Evolutionary conservation across 2,888 invertebrate species (phyloP).

Genomic region (Acanthopleura granulata): DNA sequence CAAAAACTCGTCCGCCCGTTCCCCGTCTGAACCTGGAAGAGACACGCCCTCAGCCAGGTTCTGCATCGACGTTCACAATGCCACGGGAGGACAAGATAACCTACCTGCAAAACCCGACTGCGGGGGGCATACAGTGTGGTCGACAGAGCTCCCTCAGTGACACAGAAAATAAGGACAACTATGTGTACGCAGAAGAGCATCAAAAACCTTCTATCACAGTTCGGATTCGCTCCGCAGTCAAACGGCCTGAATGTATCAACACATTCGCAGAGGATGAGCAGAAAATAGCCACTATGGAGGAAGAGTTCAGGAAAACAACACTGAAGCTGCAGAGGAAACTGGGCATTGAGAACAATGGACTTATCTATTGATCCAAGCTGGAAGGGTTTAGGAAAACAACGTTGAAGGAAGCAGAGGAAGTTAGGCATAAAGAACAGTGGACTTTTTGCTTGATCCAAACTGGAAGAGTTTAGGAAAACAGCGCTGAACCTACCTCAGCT

Average conservation of each 20-base stretch:
- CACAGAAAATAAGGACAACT: background rate
- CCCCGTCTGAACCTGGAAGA: background rate
- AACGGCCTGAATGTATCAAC: constrained; percentile 46
- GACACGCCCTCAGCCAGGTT: background rate
- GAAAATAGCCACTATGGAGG: constrained; percentile 50
- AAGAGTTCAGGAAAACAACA: constrained; percentile 50
- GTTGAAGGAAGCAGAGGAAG: too few relatives aligned
- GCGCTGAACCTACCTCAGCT: too few relatives aligned
- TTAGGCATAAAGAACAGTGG: too few relatives aligned
- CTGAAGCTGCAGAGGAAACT: constrained; percentile 53
- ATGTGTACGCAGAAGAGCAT: background rate
- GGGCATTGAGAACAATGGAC: constrained; percentile 47
- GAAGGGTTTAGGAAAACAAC: too few relatives aligned
- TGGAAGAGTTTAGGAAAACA: too few relatives aligned
- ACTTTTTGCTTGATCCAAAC: too few relatives aligned
- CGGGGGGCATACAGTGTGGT: background rate
- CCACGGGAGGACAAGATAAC: background rate
- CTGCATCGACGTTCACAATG: background rate
- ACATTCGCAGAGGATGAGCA: constrained; percentile 52
- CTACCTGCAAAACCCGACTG: background rate
- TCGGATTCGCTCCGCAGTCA: constrained; percentile 30
- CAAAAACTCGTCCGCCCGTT: background rate
- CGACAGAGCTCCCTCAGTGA: too few relatives aligned
- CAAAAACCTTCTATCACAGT: constrained; percentile 39
- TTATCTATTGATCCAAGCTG: constrained; percentile 31